Evolutionary conservation across 2,888 invertebrate species (phyloP), one percentile per base, ranked within the genome.

Genomic region (Frankliniella intonsa): DNA sequence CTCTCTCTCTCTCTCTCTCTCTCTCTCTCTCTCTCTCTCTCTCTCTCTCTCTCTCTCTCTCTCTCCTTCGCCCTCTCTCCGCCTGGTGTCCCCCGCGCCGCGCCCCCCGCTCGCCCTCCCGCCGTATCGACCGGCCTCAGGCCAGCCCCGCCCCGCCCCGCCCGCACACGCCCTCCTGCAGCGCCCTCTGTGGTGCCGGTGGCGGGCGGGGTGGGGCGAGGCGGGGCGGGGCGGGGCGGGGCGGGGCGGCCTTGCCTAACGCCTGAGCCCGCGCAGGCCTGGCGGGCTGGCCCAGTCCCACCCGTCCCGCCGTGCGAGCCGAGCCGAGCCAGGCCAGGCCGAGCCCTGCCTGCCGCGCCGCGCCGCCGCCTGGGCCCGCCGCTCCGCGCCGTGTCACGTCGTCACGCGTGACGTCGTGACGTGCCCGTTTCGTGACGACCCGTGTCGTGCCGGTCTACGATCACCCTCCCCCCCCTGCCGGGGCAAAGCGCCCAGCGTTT

Each of bases 101-200:
- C 55, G 55, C 55, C 55, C 10, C 55, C 17, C 14, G 11, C 17
- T 12, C 55, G 14, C 55, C 17, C 10, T 9, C 25, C 25, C 69
- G 22, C 55, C 69, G 69, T 76, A 76, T 76, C 69, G 62, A 62
- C 62, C 55, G 55, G 55, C 55, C 14, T 17, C 55, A n/a, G 55
- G 55, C 51, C 51, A 51, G 17, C 17, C 62, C 62, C 62, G 62
- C 62, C 62, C 7, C 11, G 62, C 62, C 62, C 62, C 62, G 55
- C 55, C 11, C 62, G 62, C 62, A 7, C 19, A 62, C 19, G 19
- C 62, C 62, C 62, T 17, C 0, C 62, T n/a, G 62, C 14, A 62
- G 62, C 62, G 62, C 62, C 62, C 62, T 62, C 62, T 62, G 62
- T 62, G 62, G n/a, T 17, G 62, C 62, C 14, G 55, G 55, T 17